Base-by-base conservation (phyloP, 2,888 invertebrate genomes). In the Ormyrus labotus region DNA sequence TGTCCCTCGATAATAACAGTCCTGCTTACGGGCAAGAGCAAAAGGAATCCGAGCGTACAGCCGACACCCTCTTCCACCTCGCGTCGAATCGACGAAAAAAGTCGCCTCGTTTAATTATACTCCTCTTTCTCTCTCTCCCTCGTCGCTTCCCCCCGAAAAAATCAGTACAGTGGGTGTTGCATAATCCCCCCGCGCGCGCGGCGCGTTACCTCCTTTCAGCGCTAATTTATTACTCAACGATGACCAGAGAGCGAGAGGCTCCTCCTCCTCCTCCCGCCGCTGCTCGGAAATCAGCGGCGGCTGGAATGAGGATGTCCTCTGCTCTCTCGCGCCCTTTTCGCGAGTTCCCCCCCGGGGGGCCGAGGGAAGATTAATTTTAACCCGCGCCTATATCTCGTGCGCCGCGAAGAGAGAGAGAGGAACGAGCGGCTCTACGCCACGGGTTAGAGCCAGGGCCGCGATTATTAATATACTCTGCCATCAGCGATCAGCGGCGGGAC, bases 141-240 rank as follows among this genome's bases (percentile, higher is more conserved):
- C 34, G 34, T 34, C 34, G 34, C 34, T 34, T 3, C 34, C 34
- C 3, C 34, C 34, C 34, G 34, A 34, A 34, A 34, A 34, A 34
- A 34, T 34, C 34, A 34, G 34, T 3, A 34, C 34, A 1, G 34
- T 34, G 34, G 34, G 34, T 34, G 34, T 87, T 88, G 85, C 88
- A 85, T 70, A 69, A 70, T 70, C 64, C 50, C 70, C 82, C n/a
- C n/a, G n/a, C 19, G 63, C 67, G 83, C 83, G 85, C 85, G 84
- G 8, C 13, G 64, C 64, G 65, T 51, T 51, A 86, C 86, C 87
- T 87, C 87, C 87, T 87, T 86, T 87, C 85, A 87, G 83, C 87
- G 86, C 86, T 88, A 89, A 90, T 89, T 89, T 89, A 88, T 89
- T 87, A 85, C 88, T 88, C 88, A 88, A 89, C 87, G 87, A 89